These are phyloP conservation scores for Cheirogaleus major DNA, from an alignment of 2,797 vertebrate species.

Conservation along the genomic window DNA sequence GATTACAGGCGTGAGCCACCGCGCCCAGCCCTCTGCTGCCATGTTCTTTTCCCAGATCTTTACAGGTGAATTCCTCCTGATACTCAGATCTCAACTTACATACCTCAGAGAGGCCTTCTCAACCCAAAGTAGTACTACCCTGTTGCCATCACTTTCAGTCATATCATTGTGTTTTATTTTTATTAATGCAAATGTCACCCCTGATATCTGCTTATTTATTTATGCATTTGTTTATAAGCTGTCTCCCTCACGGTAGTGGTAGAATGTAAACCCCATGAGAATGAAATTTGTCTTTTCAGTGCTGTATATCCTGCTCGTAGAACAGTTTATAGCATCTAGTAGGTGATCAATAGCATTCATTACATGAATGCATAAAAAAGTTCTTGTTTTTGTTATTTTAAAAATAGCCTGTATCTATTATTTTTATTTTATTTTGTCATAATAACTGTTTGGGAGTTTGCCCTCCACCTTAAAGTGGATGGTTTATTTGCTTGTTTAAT, in stretches of 20 bases:
- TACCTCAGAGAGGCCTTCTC: not conserved
- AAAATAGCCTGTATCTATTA: not conserved
- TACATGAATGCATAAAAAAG: not conserved
- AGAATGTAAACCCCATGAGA: not conserved
- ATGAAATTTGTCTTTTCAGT: not conserved
- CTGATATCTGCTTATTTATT: not conserved
- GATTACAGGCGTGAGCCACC: no score
- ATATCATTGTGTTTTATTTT: not conserved
- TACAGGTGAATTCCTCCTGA: not conserved
- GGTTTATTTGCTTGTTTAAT: conserved; percentile 56
- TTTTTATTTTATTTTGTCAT: conserved; percentile 45
- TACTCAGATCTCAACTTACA: not conserved
- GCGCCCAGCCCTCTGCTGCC: not conserved
- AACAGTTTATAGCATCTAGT: not conserved
- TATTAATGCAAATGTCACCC: not conserved
- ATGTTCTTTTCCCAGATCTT: not conserved
- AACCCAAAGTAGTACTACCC: no score
- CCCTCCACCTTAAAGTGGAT: conserved; percentile 22
- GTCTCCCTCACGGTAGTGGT: not conserved
- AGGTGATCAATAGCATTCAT: not conserved
- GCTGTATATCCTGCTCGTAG: not conserved
- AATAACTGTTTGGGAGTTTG: not conserved
- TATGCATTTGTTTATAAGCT: not conserved
- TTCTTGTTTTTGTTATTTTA: conserved; percentile 27
- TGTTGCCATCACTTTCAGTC: not conserved